Evolutionary conservation across 2,888 invertebrate species (phyloP), one percentile per base, ranked within the genome.

Genomic region (Toxonevra muliebris): DNA sequence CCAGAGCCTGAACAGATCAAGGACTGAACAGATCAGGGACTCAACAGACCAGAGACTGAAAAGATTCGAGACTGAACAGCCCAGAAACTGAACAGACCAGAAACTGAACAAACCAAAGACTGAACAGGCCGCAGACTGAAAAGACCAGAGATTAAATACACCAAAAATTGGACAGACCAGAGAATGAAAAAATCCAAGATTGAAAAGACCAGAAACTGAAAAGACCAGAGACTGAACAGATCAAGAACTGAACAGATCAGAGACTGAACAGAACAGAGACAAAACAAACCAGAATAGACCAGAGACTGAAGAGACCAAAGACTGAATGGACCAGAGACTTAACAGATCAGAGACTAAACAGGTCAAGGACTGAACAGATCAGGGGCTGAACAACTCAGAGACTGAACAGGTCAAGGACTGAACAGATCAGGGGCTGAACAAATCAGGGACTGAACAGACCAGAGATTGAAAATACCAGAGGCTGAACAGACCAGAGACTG

Each of bases 311-410:
- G 48, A 45, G 40, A 20, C 2, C 1, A 9, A 17, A n/a, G 15
- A n/a, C 45, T 52, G 62, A 62, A 40, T 66, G 53, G 57, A 53
- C 43, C 57, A 52, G 58, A 60, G 62, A 66, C 11, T 8, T 10
- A 12, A 20, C 50, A 54, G 11, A 10, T 8, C 15, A 52, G 20
- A 48, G 12, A 55, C 42, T 50, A 13, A 60, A 43, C 2, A 50
- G 13, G 12, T 30, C 48, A 11, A 17, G 12, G 15, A n/a, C 45
- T 52, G 62, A 62, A n/a, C n/a, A n/a, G n/a, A n/a, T n/a, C n/a
- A n/a, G n/a, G n/a, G n/a, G n/a, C n/a, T n/a, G n/a, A n/a, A n/a
- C n/a, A n/a, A n/a, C n/a, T n/a, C n/a, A n/a, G n/a, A n/a, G n/a
- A n/a, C n/a, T n/a, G n/a, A n/a, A n/a, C n/a, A n/a, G 59, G 10